phyloP scores from a whole-genome alignment of 2,113 vertebrate species.

The Riparia riparia region DNA sequence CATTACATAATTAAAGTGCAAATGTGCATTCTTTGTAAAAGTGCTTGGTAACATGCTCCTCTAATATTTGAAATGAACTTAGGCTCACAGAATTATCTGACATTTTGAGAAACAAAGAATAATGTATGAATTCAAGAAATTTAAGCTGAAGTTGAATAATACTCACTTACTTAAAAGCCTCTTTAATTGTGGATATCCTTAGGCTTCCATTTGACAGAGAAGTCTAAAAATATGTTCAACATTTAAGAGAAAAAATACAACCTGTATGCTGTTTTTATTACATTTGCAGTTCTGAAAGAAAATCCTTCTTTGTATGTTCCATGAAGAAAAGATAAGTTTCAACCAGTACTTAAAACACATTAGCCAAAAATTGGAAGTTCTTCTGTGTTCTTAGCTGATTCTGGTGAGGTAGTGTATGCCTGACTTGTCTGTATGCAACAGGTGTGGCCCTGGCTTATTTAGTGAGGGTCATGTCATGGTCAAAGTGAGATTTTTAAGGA shows the following conservation, averaged over 20 bases:
- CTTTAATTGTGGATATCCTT: neutral
- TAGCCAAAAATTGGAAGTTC: neutral
- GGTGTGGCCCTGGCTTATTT: neutral
- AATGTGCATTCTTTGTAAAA: neutral
- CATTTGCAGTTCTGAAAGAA: neutral
- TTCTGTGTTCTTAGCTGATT: neutral
- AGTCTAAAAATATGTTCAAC: neutral
- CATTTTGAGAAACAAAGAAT: slow-evolving; percentile 23
- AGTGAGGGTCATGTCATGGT: neutral
- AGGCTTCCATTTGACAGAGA: neutral
- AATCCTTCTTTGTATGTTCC: neutral
- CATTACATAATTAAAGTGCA: slow-evolving; percentile 4
- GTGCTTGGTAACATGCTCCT: neutral
- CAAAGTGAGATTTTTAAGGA: neutral
- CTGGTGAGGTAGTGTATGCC: neutral
- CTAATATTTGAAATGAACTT: slow-evolving; percentile 23
- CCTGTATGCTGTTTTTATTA: neutral
- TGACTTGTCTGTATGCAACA: neutral
- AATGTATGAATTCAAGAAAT: neutral
- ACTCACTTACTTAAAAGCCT: neutral
- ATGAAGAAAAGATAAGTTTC: neutral
- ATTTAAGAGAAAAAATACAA: neutral
- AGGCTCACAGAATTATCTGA: neutral
- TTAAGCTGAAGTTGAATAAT: slow-evolving; percentile 10
- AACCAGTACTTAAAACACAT: neutral